A percentile compares a stretch with the other conserved stretches of the same genome.
These are phyloP conservation scores for Eumeta japonica DNA, from an alignment of 1,140 invertebrate species.

Conservation along the genomic window DNA sequence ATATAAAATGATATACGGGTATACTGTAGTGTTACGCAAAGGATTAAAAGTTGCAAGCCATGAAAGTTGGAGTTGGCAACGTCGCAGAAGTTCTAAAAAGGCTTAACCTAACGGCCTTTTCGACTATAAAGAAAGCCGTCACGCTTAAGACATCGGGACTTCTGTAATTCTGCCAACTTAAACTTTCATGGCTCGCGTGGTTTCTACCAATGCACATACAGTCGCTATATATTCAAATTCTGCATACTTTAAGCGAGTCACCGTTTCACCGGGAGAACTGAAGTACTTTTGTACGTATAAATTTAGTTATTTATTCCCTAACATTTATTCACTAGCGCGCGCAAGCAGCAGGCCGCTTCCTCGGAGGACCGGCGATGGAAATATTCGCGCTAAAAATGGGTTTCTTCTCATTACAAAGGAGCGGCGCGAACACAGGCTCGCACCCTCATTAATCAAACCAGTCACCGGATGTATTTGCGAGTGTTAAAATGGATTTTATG, in stretches of 20 bases:
- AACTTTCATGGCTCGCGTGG: too few relatives aligned
- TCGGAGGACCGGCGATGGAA: neutral
- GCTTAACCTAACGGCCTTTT: too few relatives aligned
- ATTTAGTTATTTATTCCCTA: neutral
- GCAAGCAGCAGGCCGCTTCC: neutral
- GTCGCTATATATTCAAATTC: neutral
- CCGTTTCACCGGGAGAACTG: neutral
- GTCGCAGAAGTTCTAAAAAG: too few relatives aligned
- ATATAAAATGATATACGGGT: too few relatives aligned
- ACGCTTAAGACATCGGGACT: too few relatives aligned
- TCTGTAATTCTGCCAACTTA: too few relatives aligned
- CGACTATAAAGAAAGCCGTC: too few relatives aligned
- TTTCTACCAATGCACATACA: neutral
- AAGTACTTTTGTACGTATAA: neutral
- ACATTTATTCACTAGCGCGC: too few relatives aligned
- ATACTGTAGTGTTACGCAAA: too few relatives aligned
- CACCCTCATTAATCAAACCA: conserved; percentile 24
- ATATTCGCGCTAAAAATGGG: neutral
- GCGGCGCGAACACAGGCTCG: conserved; percentile 13
- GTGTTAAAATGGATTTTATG: conserved; percentile 24
- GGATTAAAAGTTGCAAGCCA: too few relatives aligned
- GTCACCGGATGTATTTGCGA: conserved; percentile 17
- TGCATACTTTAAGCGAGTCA: neutral
- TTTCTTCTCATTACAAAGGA: conserved; percentile 14
- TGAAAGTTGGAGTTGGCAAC: too few relatives aligned